phyloP scores from a whole-genome alignment of 2,888 invertebrate genomes.

The Euplexia lucipara region DNA sequence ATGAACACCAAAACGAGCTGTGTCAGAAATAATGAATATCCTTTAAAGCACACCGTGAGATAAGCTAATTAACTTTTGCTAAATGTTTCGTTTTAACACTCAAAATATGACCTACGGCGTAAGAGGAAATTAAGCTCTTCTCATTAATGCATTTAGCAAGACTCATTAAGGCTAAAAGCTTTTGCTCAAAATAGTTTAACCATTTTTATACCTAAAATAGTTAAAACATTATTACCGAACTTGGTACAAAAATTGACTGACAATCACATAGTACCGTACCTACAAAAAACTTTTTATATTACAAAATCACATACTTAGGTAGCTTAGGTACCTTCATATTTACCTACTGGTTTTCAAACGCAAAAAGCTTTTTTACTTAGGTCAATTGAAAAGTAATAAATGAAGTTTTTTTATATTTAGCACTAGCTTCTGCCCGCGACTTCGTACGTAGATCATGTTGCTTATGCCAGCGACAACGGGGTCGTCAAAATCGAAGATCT shows the following conservation, averaged over 20 bases:
- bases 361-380: neutral
- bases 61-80: slow-evolving; percentile 20
- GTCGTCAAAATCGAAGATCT: too few species aligned
- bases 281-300: neutral
- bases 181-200: neutral
- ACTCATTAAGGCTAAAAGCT: slow-evolving; percentile 17
- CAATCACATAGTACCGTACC: too few species aligned
- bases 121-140: slow-evolving; percentile 36
- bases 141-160: neutral
- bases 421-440: too few species aligned
- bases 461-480: too few species aligned
- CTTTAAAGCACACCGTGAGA: neutral
- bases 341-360: neutral
- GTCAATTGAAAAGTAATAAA: neutral
- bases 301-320: neutral
- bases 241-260: neutral
- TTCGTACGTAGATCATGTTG: too few species aligned
- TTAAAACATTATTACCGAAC: slow-evolving; percentile 2
- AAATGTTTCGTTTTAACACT: slow-evolving; percentile 7
- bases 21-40: neutral
- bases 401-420: neutral
- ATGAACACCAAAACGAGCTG: neutral
- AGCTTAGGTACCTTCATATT: too few species aligned
- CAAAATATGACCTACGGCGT: slow-evolving; percentile 7
- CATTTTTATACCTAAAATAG: too few species aligned